Evolutionary conservation across 2,113 vertebrate species (phyloP).

Genomic region (Labrus mixtus): DNA sequence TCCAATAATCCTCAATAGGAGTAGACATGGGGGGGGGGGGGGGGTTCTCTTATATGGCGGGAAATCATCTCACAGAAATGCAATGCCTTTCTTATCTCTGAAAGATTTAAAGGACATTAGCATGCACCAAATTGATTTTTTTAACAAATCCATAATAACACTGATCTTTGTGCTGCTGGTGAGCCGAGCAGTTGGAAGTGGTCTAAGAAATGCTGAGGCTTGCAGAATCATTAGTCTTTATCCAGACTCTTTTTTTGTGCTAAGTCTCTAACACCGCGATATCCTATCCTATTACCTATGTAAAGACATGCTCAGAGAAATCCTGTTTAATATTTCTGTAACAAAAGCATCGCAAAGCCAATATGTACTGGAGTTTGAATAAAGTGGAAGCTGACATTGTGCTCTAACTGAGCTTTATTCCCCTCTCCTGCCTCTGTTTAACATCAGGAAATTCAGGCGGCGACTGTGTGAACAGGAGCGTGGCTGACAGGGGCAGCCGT

Average conservation of each 20-base stretch:
- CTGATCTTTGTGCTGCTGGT: conserved; percentile 76
- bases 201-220: conserved; percentile 71
- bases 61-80: conserved; percentile 64
- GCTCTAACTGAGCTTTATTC: conserved; percentile 55
- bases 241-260: conserved; percentile 49
- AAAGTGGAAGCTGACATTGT: conserved; percentile 36
- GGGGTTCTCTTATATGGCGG: conserved; percentile 48
- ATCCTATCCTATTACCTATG: conserved; percentile 24
- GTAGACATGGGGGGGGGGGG: neutral
- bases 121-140: conserved; percentile 75
- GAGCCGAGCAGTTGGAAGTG: conserved; percentile 56
- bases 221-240: conserved; percentile 68
- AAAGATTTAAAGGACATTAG: conserved; percentile 82
- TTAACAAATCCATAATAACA: conserved; percentile 80
- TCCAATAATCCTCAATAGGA: conserved; percentile 64
- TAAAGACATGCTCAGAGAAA: conserved; percentile 19
- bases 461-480: conserved; percentile 87
- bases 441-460: conserved; percentile 79
- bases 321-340: conserved; percentile 39
- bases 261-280: conserved; percentile 55
- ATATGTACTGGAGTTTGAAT: conserved; percentile 53
- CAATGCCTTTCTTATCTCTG: conserved; percentile 61
- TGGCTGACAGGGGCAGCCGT: conserved; percentile 89
- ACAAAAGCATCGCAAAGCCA: conserved; percentile 6
- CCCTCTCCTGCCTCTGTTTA: conserved; percentile 72